Percentiles rank a stretch among this genome's conserved stretches.
Evolutionary conservation across 2,888 invertebrate genomes (phyloP).

Genomic region (Lagria hirta): DNA sequence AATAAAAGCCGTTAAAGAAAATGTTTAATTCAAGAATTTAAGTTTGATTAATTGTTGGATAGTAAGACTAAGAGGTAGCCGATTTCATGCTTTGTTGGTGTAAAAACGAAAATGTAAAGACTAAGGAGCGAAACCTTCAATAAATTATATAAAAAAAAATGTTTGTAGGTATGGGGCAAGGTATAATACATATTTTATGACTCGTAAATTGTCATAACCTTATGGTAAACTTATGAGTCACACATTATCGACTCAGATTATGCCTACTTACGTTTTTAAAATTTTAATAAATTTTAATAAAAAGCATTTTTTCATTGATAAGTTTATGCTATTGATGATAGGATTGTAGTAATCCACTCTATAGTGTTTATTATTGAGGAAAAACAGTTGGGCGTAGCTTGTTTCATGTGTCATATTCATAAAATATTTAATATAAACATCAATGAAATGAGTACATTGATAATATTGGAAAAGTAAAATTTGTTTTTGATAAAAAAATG

Average conservation of each 20-base stretch:
- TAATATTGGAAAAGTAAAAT: too few species aligned
- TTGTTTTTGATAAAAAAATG: too few species aligned
- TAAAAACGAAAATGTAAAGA: constrained; percentile 23
- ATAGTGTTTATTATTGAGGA: too few species aligned
- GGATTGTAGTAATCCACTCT: too few species aligned
- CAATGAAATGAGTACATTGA: constrained; percentile 2
- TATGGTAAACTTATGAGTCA: constrained; percentile 24
- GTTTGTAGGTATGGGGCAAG: constrained; percentile 8
- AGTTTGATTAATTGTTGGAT: too few species aligned
- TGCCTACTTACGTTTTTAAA: too few species aligned
- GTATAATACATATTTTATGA: constrained; percentile 14
- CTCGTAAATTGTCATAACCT: constrained; percentile 18
- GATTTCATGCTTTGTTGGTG: constrained; percentile 39
- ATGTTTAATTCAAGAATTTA: too few species aligned
- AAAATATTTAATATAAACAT: constrained; percentile 19
- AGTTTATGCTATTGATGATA: too few species aligned
- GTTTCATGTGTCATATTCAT: constrained; percentile 22
- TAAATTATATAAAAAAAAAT: constrained; percentile 18
- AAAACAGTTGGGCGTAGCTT: constrained; percentile 21
- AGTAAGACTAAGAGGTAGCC: too few species aligned
- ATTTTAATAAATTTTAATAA: too few species aligned
- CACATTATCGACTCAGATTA: constrained; percentile 16
- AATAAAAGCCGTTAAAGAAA: too few species aligned
- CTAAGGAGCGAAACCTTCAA: constrained; percentile 13
- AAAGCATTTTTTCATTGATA: too few species aligned